These are phyloP conservation scores for Prosopocoilus inquinatus DNA, from an alignment of 2,888 invertebrate genomes.

Conservation along the genomic window DNA sequence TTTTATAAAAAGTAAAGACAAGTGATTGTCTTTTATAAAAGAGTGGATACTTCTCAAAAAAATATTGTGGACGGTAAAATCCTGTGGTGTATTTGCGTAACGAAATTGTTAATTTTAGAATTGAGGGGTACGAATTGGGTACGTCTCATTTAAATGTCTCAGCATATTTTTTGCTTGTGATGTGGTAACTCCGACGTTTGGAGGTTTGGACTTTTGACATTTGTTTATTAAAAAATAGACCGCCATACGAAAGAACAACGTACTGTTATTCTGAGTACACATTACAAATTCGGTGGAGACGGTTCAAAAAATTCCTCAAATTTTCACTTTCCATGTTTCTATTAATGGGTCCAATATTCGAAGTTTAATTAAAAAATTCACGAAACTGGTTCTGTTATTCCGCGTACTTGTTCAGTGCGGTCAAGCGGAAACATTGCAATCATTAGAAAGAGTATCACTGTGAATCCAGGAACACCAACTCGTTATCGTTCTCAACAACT, in stretches of 20 bases:
- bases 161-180: neutral
- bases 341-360: slow-evolving; percentile 1
- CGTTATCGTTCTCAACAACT: slow-evolving; percentile 7
- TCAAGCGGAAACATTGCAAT: neutral
- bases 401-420: neutral
- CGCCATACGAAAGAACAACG: neutral
- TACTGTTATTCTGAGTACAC: neutral
- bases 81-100: too few relatives aligned
- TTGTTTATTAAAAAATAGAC: neutral
- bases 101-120: too few relatives aligned
- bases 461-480: neutral
- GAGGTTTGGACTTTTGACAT: neutral
- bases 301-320: neutral
- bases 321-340: neutral
- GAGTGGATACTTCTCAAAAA: too few relatives aligned
- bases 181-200: slow-evolving; percentile 1
- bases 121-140: too few relatives aligned
- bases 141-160: neutral
- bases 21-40: too few relatives aligned
- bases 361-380: slow-evolving; percentile 2
- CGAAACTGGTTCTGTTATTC: slow-evolving; percentile 2
- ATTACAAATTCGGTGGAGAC: neutral
- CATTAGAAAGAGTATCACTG: slow-evolving; percentile 1
- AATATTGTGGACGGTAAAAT: too few relatives aligned
- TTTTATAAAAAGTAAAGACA: too few relatives aligned